Evolutionary conservation across 2,888 invertebrate species (phyloP).

Genomic region (Sepioteuthis lessoniana): DNA sequence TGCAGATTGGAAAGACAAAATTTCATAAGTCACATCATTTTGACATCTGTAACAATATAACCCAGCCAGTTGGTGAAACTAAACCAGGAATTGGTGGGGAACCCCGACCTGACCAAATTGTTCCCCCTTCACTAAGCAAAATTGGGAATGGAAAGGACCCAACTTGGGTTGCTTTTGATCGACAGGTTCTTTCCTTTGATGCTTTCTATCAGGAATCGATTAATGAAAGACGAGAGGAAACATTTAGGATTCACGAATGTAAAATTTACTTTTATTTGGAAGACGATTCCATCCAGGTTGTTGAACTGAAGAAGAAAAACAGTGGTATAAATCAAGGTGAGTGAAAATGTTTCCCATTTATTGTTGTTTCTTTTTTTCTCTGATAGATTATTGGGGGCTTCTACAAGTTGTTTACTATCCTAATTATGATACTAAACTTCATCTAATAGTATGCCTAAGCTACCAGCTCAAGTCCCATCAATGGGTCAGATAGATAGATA

Average conservation of each 20-base stretch:
- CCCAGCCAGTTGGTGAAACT: conserved; percentile 79
- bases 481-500: too few relatives aligned
- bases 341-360: neutral
- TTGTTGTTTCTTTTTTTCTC: too few relatives aligned
- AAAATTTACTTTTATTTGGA: conserved; percentile 90
- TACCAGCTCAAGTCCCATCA: too few relatives aligned
- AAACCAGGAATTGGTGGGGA: conserved; percentile 80
- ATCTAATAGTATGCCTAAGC: too few relatives aligned
- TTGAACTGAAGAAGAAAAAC: conserved; percentile 87
- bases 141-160: conserved; percentile 87
- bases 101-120: conserved; percentile 77
- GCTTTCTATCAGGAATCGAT: conserved; percentile 87
- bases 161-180: conserved; percentile 90
- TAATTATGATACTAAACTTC: too few relatives aligned
- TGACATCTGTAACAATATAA: conserved; percentile 77
- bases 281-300: conserved; percentile 91
- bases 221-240: conserved; percentile 82
- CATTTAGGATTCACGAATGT: conserved; percentile 85
- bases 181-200: conserved; percentile 86
- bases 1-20: conserved; percentile 80
- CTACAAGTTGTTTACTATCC: too few relatives aligned
- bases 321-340: conserved; percentile 90
- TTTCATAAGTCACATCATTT: conserved; percentile 81
- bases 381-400: too few relatives aligned
- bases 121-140: conserved; percentile 81